Base-by-base conservation (phyloP, 2,888 invertebrate species). In the Clivina fossor region DNA sequence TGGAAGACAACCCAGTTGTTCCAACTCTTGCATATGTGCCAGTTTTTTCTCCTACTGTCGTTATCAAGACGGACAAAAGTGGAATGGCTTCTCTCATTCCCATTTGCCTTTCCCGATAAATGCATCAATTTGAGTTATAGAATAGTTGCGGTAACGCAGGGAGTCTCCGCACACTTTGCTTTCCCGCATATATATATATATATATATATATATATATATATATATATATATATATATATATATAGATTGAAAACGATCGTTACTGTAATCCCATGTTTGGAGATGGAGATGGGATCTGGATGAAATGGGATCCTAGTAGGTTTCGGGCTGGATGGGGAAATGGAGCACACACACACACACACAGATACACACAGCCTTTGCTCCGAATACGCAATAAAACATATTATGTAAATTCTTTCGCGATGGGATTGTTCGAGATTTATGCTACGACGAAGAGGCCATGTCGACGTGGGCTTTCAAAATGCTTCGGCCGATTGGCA, bases 111-210 rank as follows among this genome's bases (percentile, higher is more conserved):
- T 33, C 41, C 32, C 53, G 53, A 53, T 53, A 53, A 53, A 53
- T 53, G 53, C 44, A 53, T 53, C 53, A 53, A 44, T 53, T 53
- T 53, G 53, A 53, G 44, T 44, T 53, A 53, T 53, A 53, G 53
- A 53, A 53, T 53, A 20, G 24, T 11, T 32, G 33, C 41, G 28
- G n/a, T n/a, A n/a, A n/a, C 30, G 18, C 3, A 18, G 40, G n/a
- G 9, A 16, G n/a, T n/a, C n/a, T n/a, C n/a, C n/a, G n/a, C n/a
- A n/a, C n/a, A n/a, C n/a, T n/a, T n/a, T n/a, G n/a, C n/a, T n/a
- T n/a, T n/a, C n/a, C n/a, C n/a, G n/a, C n/a, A n/a, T n/a, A n/a
- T n/a, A n/a, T n/a, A n/a, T n/a, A n/a, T n/a, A n/a, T n/a, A n/a
- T n/a, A n/a, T n/a, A n/a, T n/a, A n/a, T n/a, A n/a, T n/a, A n/a